A percentile compares a stretch with the other conserved stretches of the same genome.
phyloP scores from a whole-genome alignment of 1,140 invertebrate species.

The Copidosoma floridanum region DNA sequence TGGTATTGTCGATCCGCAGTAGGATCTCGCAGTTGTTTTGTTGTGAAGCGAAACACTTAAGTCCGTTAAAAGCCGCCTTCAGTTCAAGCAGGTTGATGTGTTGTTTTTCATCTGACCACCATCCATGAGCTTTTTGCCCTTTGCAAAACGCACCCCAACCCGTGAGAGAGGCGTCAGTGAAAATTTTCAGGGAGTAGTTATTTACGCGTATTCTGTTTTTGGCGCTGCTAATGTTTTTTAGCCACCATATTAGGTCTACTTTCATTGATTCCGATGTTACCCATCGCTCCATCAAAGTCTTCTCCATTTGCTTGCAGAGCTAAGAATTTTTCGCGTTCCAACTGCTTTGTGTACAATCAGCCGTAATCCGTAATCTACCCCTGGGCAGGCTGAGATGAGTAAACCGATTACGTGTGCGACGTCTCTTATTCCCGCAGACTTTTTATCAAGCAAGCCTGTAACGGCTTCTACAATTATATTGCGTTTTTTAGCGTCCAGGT shows the following conservation, averaged over 20 bases:
- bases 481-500: not conserved
- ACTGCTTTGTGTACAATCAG: not conserved
- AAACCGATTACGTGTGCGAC: not conserved
- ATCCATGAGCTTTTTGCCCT: slow-evolving; percentile 17
- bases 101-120: slow-evolving; percentile 2
- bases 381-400: not conserved
- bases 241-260: not conserved
- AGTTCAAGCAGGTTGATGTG: slow-evolving; percentile 26
- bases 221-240: not conserved
- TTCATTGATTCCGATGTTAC: too few relatives aligned
- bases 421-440: not conserved
- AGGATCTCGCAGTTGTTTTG: slow-evolving; percentile 31
- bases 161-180: slow-evolving; percentile 21
- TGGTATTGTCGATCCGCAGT: slow-evolving; percentile 39
- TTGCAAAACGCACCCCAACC: too few relatives aligned
- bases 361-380: not conserved
- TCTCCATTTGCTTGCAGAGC: too few relatives aligned
- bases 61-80: too few relatives aligned
- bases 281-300: too few relatives aligned
- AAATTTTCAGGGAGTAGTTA: slow-evolving; percentile 16
- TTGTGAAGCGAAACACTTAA: slow-evolving; percentile 20
- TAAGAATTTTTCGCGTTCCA: not conserved
- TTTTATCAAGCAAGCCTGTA: not conserved
- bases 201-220: not conserved
- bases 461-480: not conserved